phyloP scores from a whole-genome alignment of 2,113 vertebrate genomes.

The Pelodiscus sinensis region DNA sequence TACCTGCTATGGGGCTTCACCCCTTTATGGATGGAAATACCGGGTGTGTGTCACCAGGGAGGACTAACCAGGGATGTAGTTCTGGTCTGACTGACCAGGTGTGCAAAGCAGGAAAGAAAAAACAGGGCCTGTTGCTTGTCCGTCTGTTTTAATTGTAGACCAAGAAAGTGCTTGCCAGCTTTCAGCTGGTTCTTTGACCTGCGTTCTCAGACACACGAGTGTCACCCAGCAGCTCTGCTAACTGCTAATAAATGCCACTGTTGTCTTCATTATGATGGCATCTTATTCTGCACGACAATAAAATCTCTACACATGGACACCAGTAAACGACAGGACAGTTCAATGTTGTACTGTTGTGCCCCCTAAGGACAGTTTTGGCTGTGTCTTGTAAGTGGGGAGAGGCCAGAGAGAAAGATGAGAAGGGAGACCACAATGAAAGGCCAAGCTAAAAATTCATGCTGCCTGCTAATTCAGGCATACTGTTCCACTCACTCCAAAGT shows the following conservation, averaged over 20 bases:
- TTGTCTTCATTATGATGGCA: background rate
- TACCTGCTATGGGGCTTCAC: background rate
- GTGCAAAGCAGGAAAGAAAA: background rate
- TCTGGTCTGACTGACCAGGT: background rate
- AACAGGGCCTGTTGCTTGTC: background rate
- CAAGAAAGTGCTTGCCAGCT: background rate
- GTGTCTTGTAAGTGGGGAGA: background rate
- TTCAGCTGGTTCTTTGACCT: background rate
- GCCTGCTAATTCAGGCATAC: background rate
- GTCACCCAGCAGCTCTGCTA: background rate
- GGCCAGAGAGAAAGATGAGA: background rate
- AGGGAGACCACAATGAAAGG: background rate
- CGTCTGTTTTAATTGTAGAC: background rate
- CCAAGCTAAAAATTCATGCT: background rate
- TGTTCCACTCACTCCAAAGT: background rate
- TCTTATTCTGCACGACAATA: background rate
- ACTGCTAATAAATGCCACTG: background rate
- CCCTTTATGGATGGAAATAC: background rate
- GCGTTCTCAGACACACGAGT: background rate
- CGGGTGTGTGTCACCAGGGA: background rate
- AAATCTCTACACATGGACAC: background rate
- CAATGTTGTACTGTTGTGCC: background rate
- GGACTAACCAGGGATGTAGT: background rate
- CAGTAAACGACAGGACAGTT: background rate
- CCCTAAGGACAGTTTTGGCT: background rate